Base-by-base conservation (phyloP, 1,140 invertebrate genomes). In the Prorops nasuta region DNA sequence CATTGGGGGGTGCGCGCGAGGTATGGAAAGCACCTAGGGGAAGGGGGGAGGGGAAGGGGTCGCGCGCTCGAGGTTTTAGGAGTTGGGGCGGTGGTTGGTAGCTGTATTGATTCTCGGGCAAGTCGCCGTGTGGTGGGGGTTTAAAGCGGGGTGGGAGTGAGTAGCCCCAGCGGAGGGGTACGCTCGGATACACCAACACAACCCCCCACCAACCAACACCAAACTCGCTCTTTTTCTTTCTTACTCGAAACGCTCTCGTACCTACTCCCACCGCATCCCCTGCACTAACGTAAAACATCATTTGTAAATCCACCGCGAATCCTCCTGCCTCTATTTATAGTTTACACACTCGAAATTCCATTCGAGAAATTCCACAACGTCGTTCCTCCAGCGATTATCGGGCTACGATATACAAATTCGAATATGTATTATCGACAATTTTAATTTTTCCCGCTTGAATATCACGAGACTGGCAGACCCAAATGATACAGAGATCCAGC, bases 81-180 rank as follows among this genome's bases (percentile, higher is more conserved):
- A 61, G 61, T 67, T 62, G 67, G 65, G 66, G 63, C 65, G 58
- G 67, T 58, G 64, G 63, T 70, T 59, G 66, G 64, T 71, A 72
- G 72, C 71, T 74, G 72, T 73, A 74, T 73, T 70, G 72, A 72
- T 72, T 74, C 66, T 66, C 68, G 60, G 65, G 63, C 60, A 65
- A 60, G 58, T 61, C 65, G n/a, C n/a, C n/a, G n/a, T 28, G 24
- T 28, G 24, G 4, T 28, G 4, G 24, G 24, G 10, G 34, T 41
- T 40, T 39, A 54, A 45, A n/a, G n/a, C n/a, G n/a, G 53, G 19
- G 21, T 15, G 38, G 24, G 16, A 37, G 22, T n/a, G 18, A 3
- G 52, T 10, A 28, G 4, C 4, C 24, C 24, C 4, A 28, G 43
- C 46, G 43, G 43, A 44, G 46, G 34, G 28, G 35, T 20, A 50